Conservation (phyloP, 2,797 vertebrate species). For the Galagoides demidoff region DNA sequence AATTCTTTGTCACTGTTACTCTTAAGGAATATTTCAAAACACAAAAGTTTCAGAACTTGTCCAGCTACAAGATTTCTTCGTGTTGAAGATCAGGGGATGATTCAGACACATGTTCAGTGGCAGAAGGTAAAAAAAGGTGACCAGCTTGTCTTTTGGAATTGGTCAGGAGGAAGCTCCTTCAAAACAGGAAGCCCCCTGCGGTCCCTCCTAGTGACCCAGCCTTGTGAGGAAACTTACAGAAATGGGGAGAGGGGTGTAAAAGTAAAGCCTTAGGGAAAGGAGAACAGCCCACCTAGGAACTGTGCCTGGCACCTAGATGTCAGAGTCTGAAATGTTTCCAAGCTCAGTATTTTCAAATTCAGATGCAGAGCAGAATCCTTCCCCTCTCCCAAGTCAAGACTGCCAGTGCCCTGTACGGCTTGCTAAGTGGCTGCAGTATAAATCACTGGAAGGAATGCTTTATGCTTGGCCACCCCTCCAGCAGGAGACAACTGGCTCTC, state of each 20-base stretch:
- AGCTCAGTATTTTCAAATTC: slow-evolving; percentile 67
- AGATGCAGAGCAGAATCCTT: slow-evolving; percentile 66
- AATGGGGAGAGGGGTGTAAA: rapidly evolving
- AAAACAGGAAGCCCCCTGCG: neutral
- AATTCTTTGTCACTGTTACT: neutral
- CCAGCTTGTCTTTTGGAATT: neutral
- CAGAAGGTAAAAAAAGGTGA: neutral
- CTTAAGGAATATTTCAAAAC: neutral
- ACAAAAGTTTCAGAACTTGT: neutral
- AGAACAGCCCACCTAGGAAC: neutral
- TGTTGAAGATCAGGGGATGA: neutral
- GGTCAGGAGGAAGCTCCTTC: neutral
- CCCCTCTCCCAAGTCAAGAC: neutral
- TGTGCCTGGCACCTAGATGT: neutral
- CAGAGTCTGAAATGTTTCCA: slow-evolving; percentile 52
- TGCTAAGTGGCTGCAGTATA: slow-evolving; percentile 73
- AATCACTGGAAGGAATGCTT: slow-evolving; percentile 81
- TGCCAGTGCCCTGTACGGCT: neutral
- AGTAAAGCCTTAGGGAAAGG: neutral
- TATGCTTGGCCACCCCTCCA: slow-evolving; percentile 83
- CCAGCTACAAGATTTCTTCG: neutral
- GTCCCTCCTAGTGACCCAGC: neutral
- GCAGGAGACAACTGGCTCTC: slow-evolving; percentile 82
- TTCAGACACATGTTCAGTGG: neutral
- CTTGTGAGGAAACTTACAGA: neutral